These are phyloP conservation scores for Trididemnum nubilum DNA, from an alignment of 23 tunicate genomes.

Conservation along the genomic window DNA sequence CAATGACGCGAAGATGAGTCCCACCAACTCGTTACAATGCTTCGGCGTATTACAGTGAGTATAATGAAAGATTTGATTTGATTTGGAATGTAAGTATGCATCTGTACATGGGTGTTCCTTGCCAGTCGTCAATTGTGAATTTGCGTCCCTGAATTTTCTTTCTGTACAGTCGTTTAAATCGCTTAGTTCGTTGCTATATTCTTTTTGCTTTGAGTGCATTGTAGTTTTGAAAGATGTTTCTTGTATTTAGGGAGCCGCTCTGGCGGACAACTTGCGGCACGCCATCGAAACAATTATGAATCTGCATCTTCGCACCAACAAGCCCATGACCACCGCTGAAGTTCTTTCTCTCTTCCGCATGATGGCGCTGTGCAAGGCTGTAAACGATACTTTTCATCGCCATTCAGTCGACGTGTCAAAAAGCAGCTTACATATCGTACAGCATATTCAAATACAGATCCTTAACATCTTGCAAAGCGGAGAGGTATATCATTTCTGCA, in stretches of 20 bases:
- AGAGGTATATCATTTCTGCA: conserved; percentile 60
- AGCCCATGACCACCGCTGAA: conserved; percentile 78
- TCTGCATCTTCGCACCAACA: conserved; percentile 54
- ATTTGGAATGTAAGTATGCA: no score
- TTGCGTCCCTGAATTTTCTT: no score
- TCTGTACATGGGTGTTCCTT: no score
- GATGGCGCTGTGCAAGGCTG: conserved; percentile 75
- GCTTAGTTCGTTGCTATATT: no score
- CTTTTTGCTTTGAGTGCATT: no score
- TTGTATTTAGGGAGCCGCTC: conserved; percentile 51
- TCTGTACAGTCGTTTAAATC: no score
- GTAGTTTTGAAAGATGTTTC: no score
- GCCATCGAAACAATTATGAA: conserved; percentile 64
- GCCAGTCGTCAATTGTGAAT: no score
- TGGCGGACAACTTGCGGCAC: conserved; percentile 42
- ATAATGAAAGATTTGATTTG: no score
- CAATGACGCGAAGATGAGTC: no score
- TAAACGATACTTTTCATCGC: conserved; percentile 49
- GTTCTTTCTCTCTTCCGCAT: conserved; percentile 79
- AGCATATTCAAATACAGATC: conserved; percentile 65
- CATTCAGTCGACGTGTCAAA: conserved; percentile 46
- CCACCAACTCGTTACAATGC: no score
- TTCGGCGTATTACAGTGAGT: no score
- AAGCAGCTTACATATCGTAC: conserved; percentile 66
- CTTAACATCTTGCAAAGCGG: conserved; percentile 53